Evolutionary conservation across 2,888 invertebrate genomes (phyloP), one percentile per base, ranked within the genome.

Genomic region (Alloplasta piceator): DNA sequence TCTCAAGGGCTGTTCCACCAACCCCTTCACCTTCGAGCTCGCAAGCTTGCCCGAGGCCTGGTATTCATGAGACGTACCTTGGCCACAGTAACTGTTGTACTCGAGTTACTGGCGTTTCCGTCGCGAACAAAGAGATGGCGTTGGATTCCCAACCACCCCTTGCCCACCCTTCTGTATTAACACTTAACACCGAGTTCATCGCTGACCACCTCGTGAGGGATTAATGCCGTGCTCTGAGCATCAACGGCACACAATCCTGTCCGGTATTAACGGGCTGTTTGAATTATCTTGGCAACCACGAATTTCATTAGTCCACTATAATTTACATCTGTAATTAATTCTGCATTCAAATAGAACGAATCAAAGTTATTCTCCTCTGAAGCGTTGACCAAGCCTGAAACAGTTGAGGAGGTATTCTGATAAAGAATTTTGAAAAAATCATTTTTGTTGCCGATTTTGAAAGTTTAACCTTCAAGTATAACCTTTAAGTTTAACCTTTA

Each of bases 41-140:
- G 10, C 63, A 6, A 52, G 43, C 36, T 39, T 10, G 12, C 48
- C 38, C 48, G 41, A 52, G 38, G 60, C 58, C 9, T 41, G 64
- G 50, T 71, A 77, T 71, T 77, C 77, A 77, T 71, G 56, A 70
- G 71, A 56, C 3, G 26, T 55, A 76, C 60, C 70, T 56, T 46
- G 39, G 38, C 61, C 70, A 63, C 63, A 38, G 16, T 46, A 46
- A 60, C 71, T 60, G 75, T 68, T 26, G 26, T 41, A 68, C 46
- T 70, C 39, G 56, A 70, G 70, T 70, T 75, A 41, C 50, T 43
- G 56, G 14, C 46, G 10, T 48, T 64, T 56, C 55, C 39, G 70
- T 43, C 14, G 38, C 38, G 55, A 26, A 26, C 26, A 26, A 68
- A n/a, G n/a, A 48, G 36, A 70, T 46, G 43, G 68, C 63, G 39